Conservation (phyloP, 30 jellyfish, hydroid and myxozoan species). For the Pseudorhiza aurosa region DNA sequence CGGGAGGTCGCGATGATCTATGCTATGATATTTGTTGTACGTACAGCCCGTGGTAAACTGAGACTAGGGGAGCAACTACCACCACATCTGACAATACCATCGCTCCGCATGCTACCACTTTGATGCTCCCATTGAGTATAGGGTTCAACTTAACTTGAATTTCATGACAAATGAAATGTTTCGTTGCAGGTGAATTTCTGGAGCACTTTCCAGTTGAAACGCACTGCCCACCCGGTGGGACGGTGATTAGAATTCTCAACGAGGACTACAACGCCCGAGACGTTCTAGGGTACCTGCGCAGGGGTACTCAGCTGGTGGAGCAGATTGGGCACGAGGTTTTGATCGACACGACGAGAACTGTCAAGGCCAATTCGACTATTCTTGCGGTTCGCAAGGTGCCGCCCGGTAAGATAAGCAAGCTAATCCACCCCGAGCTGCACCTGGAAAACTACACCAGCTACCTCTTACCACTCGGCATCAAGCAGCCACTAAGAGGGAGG, state of each 20-base stretch:
- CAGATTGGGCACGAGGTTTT: conserved; percentile 79
- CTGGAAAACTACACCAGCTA: conserved; percentile 87
- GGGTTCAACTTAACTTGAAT: too few relatives aligned
- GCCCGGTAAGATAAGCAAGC: conserved; percentile 95
- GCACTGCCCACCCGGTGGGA: conserved; percentile 79
- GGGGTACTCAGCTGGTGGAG: conserved; percentile 97
- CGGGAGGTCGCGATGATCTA: too few relatives aligned
- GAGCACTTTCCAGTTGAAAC: conserved; percentile 83
- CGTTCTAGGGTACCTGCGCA: conserved; percentile 87
- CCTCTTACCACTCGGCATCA: conserved; percentile 70
- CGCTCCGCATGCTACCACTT: too few relatives aligned
- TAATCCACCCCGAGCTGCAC: conserved; percentile 90
- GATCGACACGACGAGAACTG: conserved; percentile 85
- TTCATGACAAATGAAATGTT: too few relatives aligned
- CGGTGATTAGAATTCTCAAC: conserved; percentile 66
- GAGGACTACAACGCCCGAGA: conserved; percentile 87
- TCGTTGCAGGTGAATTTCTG: conserved; percentile 65
- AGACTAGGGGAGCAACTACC: too few relatives aligned
- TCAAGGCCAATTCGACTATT: conserved; percentile 58
- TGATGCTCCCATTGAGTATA: too few relatives aligned
- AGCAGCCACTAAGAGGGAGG: conserved; percentile 47
- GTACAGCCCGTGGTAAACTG: too few relatives aligned
- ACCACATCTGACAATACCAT: too few relatives aligned
- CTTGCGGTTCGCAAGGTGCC: conserved; percentile 97
- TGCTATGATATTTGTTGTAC: too few relatives aligned